Percentiles rank a stretch among this genome's conserved stretches.
Conservation (phyloP, 2,888 invertebrate species). For the Cactoblastis cactorum region DNA sequence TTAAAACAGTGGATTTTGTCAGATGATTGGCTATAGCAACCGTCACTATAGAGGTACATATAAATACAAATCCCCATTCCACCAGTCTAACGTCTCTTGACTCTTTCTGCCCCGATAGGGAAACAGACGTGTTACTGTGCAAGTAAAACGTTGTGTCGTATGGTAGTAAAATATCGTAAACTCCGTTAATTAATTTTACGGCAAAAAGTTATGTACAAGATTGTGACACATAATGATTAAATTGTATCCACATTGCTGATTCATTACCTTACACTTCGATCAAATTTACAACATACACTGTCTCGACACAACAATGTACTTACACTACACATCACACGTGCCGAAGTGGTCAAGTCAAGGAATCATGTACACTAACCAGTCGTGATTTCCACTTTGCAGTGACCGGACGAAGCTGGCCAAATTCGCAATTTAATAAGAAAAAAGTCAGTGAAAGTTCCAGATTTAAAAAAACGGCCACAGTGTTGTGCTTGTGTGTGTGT, state of each 20-base stretch:
- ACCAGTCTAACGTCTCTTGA: too few relatives aligned
- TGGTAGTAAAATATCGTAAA: too few relatives aligned
- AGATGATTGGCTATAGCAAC: too few relatives aligned
- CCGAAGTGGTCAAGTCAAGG: slow-evolving; percentile 52
- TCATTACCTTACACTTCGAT: slow-evolving; percentile 32
- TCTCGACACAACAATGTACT: slow-evolving; percentile 37
- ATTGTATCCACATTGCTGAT: slow-evolving; percentile 27
- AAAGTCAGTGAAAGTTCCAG: slow-evolving; percentile 30
- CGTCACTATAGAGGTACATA: too few relatives aligned
- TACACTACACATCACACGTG: slow-evolving; percentile 48
- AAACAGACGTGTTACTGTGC: too few relatives aligned
- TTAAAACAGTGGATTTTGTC: too few relatives aligned
- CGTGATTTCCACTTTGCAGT: slow-evolving; percentile 77
- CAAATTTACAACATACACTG: slow-evolving; percentile 20
- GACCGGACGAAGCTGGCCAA: slow-evolving; percentile 75
- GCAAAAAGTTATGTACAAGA: background rate
- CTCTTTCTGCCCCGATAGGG: too few relatives aligned
- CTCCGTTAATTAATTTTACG: too few relatives aligned
- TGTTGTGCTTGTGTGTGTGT: slow-evolving; percentile 65
- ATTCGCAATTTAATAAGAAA: slow-evolving; percentile 59
- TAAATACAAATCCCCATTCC: too few relatives aligned
- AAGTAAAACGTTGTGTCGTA: too few relatives aligned
- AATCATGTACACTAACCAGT: slow-evolving; percentile 63
- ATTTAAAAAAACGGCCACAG: slow-evolving; percentile 42
- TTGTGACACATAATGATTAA: slow-evolving; percentile 26